phyloP scores from a whole-genome alignment of 1,140 invertebrate species.

The Penaeus vannamei region DNA sequence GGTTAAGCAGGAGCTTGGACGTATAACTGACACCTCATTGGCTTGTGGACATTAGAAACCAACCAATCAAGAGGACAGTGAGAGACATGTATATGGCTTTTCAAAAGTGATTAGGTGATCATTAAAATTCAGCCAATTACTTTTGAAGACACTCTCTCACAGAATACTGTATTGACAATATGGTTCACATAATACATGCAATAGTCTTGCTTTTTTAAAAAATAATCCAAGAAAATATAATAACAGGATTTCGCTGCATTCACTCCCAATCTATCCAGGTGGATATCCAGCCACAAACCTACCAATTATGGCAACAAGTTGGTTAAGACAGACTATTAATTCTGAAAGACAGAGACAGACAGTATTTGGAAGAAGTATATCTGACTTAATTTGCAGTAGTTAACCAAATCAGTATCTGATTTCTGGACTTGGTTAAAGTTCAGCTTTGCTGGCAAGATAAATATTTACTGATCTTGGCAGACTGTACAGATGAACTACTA shows the following conservation, averaged over 20 bases:
- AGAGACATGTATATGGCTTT: conserved; percentile 64
- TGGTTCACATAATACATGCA: conserved; percentile 62
- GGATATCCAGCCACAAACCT: conserved; percentile 48
- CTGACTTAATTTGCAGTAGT: conserved; percentile 30
- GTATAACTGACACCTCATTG: conserved; percentile 65
- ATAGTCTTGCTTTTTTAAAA: conserved; percentile 60
- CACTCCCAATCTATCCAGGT: conserved; percentile 40
- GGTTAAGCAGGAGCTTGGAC: conserved; percentile 63
- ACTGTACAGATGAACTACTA: too few species aligned
- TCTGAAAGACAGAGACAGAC: conserved; percentile 37
- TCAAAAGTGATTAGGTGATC: conserved; percentile 60
- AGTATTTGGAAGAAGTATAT: conserved; percentile 41
- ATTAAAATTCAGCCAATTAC: conserved; percentile 44
- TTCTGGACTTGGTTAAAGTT: too few species aligned
- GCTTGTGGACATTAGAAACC: conserved; percentile 59
- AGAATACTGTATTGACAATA: conserved; percentile 59
- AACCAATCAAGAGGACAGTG: conserved; percentile 62
- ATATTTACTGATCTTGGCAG: too few species aligned
- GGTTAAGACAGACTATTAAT: conserved; percentile 36
- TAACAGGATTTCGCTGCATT: conserved; percentile 53
- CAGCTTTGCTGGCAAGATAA: too few species aligned
- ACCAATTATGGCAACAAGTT: conserved; percentile 53
- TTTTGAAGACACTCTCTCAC: conserved; percentile 61
- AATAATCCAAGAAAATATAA: conserved; percentile 58
- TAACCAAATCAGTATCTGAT: neutral